A percentile compares a stretch with the other conserved stretches of the same genome.
Conservation (phyloP, 2,888 invertebrate species). For the Thalpophila matura region DNA sequence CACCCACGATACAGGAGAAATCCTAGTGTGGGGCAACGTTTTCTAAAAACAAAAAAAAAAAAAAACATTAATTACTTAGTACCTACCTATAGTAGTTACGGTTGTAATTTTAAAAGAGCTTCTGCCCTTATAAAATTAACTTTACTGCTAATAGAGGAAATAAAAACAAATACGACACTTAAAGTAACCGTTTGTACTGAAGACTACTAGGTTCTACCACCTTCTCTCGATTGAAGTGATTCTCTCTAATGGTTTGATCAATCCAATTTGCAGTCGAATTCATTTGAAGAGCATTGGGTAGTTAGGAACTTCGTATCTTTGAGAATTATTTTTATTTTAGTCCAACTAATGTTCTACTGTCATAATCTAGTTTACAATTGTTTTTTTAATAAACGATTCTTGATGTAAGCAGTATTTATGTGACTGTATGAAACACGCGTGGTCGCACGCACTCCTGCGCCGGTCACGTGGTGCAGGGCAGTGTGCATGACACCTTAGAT, state of each 20-base stretch:
- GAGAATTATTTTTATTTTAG: not conserved
- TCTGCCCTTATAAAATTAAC: slow-evolving; percentile 11
- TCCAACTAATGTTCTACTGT: not conserved
- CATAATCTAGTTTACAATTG: too few species aligned
- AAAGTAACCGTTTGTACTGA: slow-evolving; percentile 21
- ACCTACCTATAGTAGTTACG: not conserved
- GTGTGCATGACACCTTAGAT: too few species aligned
- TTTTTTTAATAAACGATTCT: too few species aligned
- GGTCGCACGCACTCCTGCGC: too few species aligned
- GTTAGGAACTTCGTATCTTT: not conserved
- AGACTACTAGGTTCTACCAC: slow-evolving; percentile 15
- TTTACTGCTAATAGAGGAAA: slow-evolving; percentile 14
- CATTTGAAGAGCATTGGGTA: slow-evolving; percentile 17
- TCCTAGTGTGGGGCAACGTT: too few species aligned
- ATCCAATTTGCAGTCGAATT: slow-evolving; percentile 35
- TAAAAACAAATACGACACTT: slow-evolving; percentile 13
- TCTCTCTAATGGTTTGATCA: slow-evolving; percentile 30
- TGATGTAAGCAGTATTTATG: too few species aligned
- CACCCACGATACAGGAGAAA: too few species aligned
- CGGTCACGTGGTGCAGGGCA: too few species aligned
- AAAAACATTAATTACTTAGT: not conserved
- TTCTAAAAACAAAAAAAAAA: too few species aligned
- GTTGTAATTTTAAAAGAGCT: too few species aligned
- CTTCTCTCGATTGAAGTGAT: slow-evolving; percentile 18
- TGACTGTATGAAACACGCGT: too few species aligned